Conservation (phyloP, 1,140 invertebrate species). For the Eubasilissa regina region DNA sequence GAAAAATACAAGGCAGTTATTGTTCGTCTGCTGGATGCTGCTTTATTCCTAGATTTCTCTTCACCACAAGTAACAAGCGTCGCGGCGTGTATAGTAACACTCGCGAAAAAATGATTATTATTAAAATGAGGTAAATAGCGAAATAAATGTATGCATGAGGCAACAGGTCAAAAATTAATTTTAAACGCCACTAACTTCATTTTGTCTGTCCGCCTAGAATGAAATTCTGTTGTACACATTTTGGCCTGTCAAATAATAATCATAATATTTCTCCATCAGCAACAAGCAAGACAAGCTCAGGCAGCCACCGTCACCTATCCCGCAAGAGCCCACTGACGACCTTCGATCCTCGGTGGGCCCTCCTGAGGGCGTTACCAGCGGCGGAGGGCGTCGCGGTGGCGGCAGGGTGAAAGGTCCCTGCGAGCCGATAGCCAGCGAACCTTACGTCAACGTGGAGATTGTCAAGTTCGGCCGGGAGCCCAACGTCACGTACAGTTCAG, state of each 20-base stretch:
- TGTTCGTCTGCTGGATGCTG: too few relatives aligned
- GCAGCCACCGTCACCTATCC: conserved; percentile 61
- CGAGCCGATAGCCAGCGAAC: conserved; percentile 75
- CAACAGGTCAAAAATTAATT: too few relatives aligned
- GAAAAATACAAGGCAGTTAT: too few relatives aligned
- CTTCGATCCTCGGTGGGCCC: neutral
- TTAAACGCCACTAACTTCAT: too few relatives aligned
- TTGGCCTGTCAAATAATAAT: neutral
- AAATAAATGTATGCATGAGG: too few relatives aligned
- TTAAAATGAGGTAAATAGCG: too few relatives aligned
- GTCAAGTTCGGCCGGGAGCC: conserved; percentile 75
- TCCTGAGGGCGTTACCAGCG: conserved; percentile 60
- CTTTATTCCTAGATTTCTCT: too few relatives aligned
- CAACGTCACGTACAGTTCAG: conserved; percentile 74
- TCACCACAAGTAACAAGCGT: too few relatives aligned
- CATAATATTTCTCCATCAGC: conserved; percentile 61
- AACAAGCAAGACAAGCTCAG: conserved; percentile 67
- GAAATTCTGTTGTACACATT: too few relatives aligned
- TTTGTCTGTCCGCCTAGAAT: too few relatives aligned
- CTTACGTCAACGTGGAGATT: conserved; percentile 78
- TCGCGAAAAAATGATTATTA: too few relatives aligned
- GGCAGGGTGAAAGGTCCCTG: conserved; percentile 71
- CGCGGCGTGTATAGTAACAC: too few relatives aligned
- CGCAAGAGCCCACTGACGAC: conserved; percentile 8
- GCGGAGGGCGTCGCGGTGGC: conserved; percentile 64